Conservation (phyloP, 2,797 vertebrate genomes). For the Linurgus olivaceus region DNA sequence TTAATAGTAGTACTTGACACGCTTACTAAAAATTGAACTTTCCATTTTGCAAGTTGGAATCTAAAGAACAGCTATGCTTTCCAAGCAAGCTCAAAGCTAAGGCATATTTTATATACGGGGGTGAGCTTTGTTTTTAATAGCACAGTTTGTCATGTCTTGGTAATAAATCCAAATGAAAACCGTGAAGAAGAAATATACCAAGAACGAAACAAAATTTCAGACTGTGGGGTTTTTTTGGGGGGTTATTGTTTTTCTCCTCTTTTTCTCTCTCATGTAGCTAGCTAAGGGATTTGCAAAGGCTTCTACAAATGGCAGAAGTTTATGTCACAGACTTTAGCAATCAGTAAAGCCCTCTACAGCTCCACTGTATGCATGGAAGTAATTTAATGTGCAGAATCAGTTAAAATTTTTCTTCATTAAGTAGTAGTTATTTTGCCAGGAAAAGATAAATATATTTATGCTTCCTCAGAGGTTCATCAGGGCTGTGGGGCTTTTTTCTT, state of each 20-base stretch:
- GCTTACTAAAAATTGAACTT: neutral
- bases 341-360: neutral
- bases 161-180: neutral
- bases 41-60: neutral
- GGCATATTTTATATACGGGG: neutral
- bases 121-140: neutral
- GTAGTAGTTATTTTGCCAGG: neutral
- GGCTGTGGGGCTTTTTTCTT: rapidly evolving
- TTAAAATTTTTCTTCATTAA: neutral
- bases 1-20: neutral
- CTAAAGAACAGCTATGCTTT: neutral
- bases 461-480: neutral
- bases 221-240: rapidly evolving
- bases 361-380: neutral
- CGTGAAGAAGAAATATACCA: neutral
- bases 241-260: neutral
- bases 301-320: neutral
- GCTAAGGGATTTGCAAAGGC: neutral
- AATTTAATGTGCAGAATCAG: neutral
- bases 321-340: neutral
- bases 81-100: neutral
- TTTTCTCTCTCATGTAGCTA: neutral
- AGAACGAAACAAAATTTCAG: neutral
- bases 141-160: neutral
- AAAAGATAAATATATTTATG: slow-evolving; percentile 12